These are phyloP conservation scores for Zingel zingel DNA, from an alignment of 2,113 vertebrate species.

Conservation along the genomic window DNA sequence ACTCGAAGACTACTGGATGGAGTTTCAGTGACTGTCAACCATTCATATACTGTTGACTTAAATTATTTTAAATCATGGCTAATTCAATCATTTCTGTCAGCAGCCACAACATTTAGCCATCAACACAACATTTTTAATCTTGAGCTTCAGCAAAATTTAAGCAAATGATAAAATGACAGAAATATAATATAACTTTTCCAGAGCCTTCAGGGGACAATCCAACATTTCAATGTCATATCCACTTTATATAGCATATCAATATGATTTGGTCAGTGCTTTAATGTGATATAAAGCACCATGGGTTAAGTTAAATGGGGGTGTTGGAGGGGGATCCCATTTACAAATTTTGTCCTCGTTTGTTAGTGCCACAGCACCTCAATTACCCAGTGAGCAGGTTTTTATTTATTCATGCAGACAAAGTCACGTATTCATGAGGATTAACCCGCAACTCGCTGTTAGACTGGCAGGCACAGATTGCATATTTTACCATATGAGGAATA, in stretches of 20 bases:
- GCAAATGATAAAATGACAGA: constrained; percentile 41
- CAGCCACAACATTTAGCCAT: constrained; percentile 44
- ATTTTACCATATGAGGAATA: constrained; percentile 84
- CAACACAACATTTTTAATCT: constrained; percentile 32
- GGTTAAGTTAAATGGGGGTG: constrained; percentile 44
- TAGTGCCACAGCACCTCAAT: constrained; percentile 86
- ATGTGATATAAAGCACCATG: constrained; percentile 75
- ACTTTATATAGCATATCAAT: constrained; percentile 55
- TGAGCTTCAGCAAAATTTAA: constrained; percentile 41
- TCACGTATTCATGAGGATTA: constrained; percentile 89
- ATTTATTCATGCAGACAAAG: constrained; percentile 89
- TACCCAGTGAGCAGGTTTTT: constrained; percentile 86
- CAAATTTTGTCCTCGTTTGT: constrained; percentile 86
- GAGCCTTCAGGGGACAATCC: constrained; percentile 44
- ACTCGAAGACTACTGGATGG: not conserved
- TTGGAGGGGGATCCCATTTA: constrained; percentile 74
- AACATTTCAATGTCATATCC: constrained; percentile 59
- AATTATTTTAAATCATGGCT: constrained; percentile 9
- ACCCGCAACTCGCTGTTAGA: constrained; percentile 83
- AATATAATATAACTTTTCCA: constrained; percentile 40
- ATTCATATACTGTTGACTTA: not conserved
- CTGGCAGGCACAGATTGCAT: constrained; percentile 86
- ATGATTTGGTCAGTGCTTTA: constrained; percentile 73
- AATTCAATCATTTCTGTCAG: constrained; percentile 2
- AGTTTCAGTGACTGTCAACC: constrained; percentile 23